Evolutionary conservation across 2,113 vertebrate genomes (phyloP), one percentile per base, ranked within the genome.

Genomic region (Neodon shergylaensis): DNA sequence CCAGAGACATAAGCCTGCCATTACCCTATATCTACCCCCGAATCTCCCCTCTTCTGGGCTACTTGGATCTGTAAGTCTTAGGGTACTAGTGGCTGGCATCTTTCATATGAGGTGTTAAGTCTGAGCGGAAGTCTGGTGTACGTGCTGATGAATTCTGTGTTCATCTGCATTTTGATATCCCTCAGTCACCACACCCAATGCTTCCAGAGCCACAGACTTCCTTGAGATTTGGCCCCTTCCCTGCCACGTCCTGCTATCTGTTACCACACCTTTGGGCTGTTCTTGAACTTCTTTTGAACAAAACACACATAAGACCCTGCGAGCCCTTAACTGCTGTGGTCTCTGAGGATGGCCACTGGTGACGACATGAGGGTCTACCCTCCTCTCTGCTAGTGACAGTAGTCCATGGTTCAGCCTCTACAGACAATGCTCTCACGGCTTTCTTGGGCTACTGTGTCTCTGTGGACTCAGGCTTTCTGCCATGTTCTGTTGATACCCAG

Each of bases 131-230:
- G 13, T 42, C 47, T 39, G 31, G 1, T 76, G 87, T 3, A 33
- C 5, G 12, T 11, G 28, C 22, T 24, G 3, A 10, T 3, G 12
- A 22, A 36, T 26, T 31, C n/a, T n/a, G 6, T 24, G 0, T 0
- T 0, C 0, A 52, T 33, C 33, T 31, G 5, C 33, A 1, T 36
- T 28, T 24, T 42, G 11, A 1, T 1, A 54, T 31, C 5, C 17
- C 14, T 5, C 14, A 19, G 19, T 19, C 2, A 1, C 66, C 79
- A 19, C 0, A 0, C 26, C 36, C 28, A 74, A 16, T 12, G 68
- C 28, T 76, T 39, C 83, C 44, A 11, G 63, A 82, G 28, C 52
- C 6, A 7, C 4, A 7, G 70, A 73, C 11, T 19, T 44, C 85
- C 61, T 24, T 1, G 72, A 77, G 73, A 16, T 72, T 66, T 14